Evolutionary conservation across 2,797 vertebrate genomes (phyloP), one percentile per base, ranked within the genome.

Genomic region (Sebastiscus albofasciatus): DNA sequence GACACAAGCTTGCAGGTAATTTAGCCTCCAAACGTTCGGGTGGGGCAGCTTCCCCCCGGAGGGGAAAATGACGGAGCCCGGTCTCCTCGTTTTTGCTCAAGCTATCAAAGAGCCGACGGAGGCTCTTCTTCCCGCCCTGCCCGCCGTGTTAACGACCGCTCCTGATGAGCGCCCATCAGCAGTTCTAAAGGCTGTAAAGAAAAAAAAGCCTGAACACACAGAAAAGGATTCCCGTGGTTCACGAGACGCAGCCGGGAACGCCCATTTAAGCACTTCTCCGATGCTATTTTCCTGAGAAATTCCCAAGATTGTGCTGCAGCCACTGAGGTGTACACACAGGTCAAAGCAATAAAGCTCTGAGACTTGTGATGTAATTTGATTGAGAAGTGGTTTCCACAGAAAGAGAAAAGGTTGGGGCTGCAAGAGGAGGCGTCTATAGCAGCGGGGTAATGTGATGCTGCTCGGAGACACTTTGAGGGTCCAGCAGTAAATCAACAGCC

Each of bases 401-500:
- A 62, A 69, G 13, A 76, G 24, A n/a, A 46, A 54, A 22, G 5
- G 12, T 2, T 72, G 29, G 29, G 29, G 10, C 3, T 9, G 62
- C 8, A 46, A 18, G 14, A 80, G 60, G 3, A 6, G 36, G 33
- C 20, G 26, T 55, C 14, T 4, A 3, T 0, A 4, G 58, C 26
- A 34, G 33, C 0, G 2, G 2, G 55, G 67, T 68, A 42, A 52
- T 42, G 73, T 11, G 56, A 5, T 54, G 55, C 67, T 65, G 34
- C 33, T 60, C 65, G 83, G 62, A 89, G 78, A 85, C 59, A 70
- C 77, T 72, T 36, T 34, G 54, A 66, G 29, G 67, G 77, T 20
- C 26, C 59, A 2, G 13, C 55, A 70, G 75, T 87, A 88, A 87
- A 91, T 80, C 86, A 88, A 46, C 75, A 56, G 4, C 33, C 29